Evolutionary conservation across 2,797 vertebrate species (phyloP).

Genomic region (Macrochelys suwanniensis): DNA sequence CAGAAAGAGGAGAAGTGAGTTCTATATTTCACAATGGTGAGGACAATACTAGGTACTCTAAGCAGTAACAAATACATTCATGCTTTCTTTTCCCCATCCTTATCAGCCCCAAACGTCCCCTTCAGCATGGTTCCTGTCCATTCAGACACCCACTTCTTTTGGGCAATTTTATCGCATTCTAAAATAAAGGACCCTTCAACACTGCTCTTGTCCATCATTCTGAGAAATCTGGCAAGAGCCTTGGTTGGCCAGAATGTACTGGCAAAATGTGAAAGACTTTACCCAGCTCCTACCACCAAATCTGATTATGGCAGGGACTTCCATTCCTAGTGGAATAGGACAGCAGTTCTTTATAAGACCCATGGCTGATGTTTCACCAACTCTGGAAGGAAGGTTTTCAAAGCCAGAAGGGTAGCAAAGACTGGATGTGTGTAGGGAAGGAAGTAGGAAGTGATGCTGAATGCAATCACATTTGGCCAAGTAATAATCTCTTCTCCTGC

Average conservation of each 20-base stretch:
- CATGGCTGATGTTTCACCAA: neutral
- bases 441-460: neutral
- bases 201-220: neutral
- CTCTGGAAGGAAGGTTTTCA: neutral
- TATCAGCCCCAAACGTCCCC: neutral
- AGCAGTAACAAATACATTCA: conserved; percentile 15
- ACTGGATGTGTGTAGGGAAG: neutral
- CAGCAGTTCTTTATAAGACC: neutral
- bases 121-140: neutral
- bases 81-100: neutral
- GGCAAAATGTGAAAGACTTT: neutral
- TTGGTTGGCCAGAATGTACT: neutral
- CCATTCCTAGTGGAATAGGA: neutral
- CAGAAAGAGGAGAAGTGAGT: neutral
- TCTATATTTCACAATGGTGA: neutral
- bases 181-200: neutral
- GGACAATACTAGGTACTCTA: neutral
- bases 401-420: neutral
- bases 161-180: neutral
- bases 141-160: neutral
- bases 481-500: neutral
- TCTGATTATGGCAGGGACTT: neutral
- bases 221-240: neutral
- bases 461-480: neutral
- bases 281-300: neutral